Base-by-base conservation (phyloP, 2,113 vertebrate genomes). In the Paralichthys olivaceus region DNA sequence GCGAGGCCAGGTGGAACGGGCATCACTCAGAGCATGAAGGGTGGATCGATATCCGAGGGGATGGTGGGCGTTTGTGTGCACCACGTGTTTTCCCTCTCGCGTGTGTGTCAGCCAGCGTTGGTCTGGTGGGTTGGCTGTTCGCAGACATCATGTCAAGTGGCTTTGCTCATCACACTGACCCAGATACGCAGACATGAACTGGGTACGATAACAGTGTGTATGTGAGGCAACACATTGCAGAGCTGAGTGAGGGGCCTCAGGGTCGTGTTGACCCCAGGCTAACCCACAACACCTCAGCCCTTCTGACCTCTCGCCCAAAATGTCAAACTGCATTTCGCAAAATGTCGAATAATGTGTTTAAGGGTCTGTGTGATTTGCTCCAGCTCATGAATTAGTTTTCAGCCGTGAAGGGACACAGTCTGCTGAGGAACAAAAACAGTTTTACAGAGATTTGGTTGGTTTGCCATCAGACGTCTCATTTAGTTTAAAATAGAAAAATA, bases 11-110 rank as follows among this genome's bases (percentile, higher is more conserved):
- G 77, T 84, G 83, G 88, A 84, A 76, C 76, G 58, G 77, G 77
- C 85, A 71, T 83, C 88, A 77, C 75, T 79, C 77, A 57, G 81
- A 92, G 91, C 92, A 57, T 91, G 91, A 91, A 92, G 89, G 88
- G 84, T 84, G 80, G 80, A 80, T 73, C 63, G 47, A 79, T 77
- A 78, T 75, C 84, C 79, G 59, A 29, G 40, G 51, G 22, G 69
- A 69, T 11, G 77, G 73, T 61, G 66, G 76, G 75, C 74, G 72
- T 72, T 26, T 37, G 37, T 17, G 14, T 29, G 22, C 47, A n/a
- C 64, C 26, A 3, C 43, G 4, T 54, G 28, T 34, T 75, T 51
- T 81, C 15, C 4, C 37, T 40, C 13, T 43, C 8, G 6, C 17
- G 14, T 53, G 8, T 47, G 8, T 72, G 80, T 72, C 75, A 0